phyloP scores from a whole-genome alignment of 2,113 vertebrate genomes.

The Panthera leo region DNA sequence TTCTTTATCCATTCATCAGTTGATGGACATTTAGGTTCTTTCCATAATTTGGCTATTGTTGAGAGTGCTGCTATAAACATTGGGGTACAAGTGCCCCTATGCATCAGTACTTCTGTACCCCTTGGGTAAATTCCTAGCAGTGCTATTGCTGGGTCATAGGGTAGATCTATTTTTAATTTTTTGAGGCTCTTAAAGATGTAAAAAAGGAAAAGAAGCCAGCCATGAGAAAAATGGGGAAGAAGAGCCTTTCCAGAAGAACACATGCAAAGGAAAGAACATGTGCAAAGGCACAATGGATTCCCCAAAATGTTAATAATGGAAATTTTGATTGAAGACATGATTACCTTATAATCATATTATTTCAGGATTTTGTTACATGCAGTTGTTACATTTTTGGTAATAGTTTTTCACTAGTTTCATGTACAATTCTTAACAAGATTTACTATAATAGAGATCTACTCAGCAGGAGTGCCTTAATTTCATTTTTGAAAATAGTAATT shows the following conservation, averaged over 20 bases:
- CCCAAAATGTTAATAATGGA: not conserved
- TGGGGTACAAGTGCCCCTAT: too few species aligned
- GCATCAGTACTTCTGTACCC: too few species aligned
- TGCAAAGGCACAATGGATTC: not conserved
- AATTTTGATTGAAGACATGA: not conserved
- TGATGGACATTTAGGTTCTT: too few species aligned
- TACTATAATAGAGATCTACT: not conserved
- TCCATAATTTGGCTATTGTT: too few species aligned
- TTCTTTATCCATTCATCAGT: too few species aligned
- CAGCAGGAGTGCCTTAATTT: not conserved
- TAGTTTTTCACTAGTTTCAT: not conserved
- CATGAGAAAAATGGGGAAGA: not conserved
- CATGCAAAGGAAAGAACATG: not conserved
- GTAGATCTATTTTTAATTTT: too few species aligned
- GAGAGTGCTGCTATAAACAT: too few species aligned
- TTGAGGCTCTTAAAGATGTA: not conserved
- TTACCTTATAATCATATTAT: not conserved
- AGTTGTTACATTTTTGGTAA: not conserved
- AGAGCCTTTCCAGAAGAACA: not conserved
- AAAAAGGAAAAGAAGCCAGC: not conserved
- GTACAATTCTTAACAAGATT: not conserved
- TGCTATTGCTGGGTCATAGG: too few species aligned
- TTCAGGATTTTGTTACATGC: not conserved
- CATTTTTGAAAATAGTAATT: not conserved
- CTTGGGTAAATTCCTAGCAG: too few species aligned